Base-by-base conservation (phyloP, 2,888 invertebrate species). In the Lutraria lutraria region DNA sequence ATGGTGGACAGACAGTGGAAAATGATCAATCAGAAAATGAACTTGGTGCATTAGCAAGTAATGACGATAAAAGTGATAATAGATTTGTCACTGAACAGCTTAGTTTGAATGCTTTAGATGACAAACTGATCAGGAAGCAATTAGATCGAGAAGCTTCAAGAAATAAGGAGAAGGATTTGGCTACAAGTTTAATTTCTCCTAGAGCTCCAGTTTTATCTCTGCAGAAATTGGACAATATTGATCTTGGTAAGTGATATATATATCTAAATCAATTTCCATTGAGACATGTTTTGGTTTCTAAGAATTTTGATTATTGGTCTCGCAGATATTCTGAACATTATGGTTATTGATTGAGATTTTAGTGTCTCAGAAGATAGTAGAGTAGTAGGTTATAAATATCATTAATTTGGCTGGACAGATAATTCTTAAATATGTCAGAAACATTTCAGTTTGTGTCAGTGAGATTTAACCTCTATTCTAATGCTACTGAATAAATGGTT, bases 241-340 rank as follows among this genome's bases (percentile, higher is more conserved):
- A 95, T 90, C 88, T 95, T 76, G 95, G 95, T 95, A 90, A 29
- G 86, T 31, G 56, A 88, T 89, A 4, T 86, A 93, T 8, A 56
- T 15, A 56, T n/a, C n/a, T 56, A 93, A 94, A 56, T 8, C 1
- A 56, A 56, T 56, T 12, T 15, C 43, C 8, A 43, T 8, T 43
- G 43, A 43, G 43, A 43, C 43, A 43, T 43, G 8, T 43, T 43
- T 43, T 43, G n/a, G 43, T 43, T 43, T 43, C 43, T 43, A 43
- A 43, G 43, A 43, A 43, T 4, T 4, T 2, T 43, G 43, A 43
- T 43, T 43, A 8, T 43, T 43, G 43, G 43, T 43, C 43, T 43
- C 43, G 8, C 43, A 43, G 43, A 43, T 43, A 43, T 43, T 4
- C 43, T 4, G 43, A 4, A n/a, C 8, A 43, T 43, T 43, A 43